Conservation (phyloP, 2,113 vertebrate species). For the Gila orcuttii region DNA sequence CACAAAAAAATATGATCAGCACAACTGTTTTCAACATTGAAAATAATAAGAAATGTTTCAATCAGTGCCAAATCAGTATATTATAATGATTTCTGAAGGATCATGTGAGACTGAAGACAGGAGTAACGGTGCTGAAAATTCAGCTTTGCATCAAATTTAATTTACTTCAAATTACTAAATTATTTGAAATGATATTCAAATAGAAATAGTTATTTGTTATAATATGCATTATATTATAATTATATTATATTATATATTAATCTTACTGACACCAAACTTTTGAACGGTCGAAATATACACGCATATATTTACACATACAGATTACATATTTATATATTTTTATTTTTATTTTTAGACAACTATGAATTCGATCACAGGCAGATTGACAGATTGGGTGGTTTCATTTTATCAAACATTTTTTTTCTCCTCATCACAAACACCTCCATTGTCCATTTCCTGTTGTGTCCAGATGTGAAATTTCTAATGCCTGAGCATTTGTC, state of each 20-base stretch:
- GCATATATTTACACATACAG: too few relatives aligned
- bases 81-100: background rate
- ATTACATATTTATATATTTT: too few relatives aligned
- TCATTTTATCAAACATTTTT: slow-evolving; percentile 74
- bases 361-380: background rate
- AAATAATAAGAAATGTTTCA: background rate
- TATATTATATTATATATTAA: too few relatives aligned
- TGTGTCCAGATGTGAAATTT: slow-evolving; percentile 80
- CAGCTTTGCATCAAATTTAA: background rate
- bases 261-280: background rate
- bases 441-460: slow-evolving; percentile 79
- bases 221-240: background rate
- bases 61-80: background rate
- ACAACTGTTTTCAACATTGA: background rate
- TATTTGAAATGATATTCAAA: background rate
- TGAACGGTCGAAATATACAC: background rate
- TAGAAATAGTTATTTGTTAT: background rate
- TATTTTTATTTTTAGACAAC: background rate
- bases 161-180: background rate
- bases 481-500: slow-evolving; percentile 80
- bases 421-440: slow-evolving; percentile 68
- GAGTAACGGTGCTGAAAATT: background rate
- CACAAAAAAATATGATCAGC: background rate
- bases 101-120: background rate
- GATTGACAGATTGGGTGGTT: background rate